Base-by-base conservation (phyloP, 2,888 invertebrate genomes). In the Cryptosula pallasiana region DNA sequence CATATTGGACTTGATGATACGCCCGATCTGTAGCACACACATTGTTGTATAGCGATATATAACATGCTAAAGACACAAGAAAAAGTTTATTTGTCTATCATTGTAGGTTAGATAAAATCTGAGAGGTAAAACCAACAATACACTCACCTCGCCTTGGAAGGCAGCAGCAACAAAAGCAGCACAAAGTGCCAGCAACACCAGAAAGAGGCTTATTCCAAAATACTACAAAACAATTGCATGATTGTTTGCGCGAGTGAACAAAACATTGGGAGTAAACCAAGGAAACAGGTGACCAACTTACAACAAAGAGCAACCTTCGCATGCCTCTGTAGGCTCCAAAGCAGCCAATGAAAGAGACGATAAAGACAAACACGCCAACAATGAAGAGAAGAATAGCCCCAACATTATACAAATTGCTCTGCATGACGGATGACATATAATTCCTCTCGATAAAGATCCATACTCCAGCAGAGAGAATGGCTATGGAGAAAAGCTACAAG, bases 281-380 rank as follows among this genome's bases (percentile, higher is more conserved):
- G 5, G 5, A 45, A 5, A 45, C 20, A 45, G 9, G 20, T 5
- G 9, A 45, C 20, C 45, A 45, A 45, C 70, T 70, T 70, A 70
- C 70, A 9, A 29, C 16, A 3, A 70, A 25, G 5, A 70, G 32
- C 70, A 70, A 35, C 45, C 25, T 9, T 35, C 70, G n/a, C 1
- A 54, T 70, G n/a, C 55, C 70, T 70, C 70, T 70, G 32, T 70
- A 70, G 16, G 70, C 70, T 5, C 70, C 70, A 70, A 70, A 70
- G 45, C 70, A 70, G n/a, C 70, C 70, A 36, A 70, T 29, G 27
- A 70, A 70, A 29, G 45, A 36, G n/a, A 70, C 45, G 45, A 70
- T 36, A 29, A 70, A 70, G 2, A 70, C 45, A 27, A 70, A 23
- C 35, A 16, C 20, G 13, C 70, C 70, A 32, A 23, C n/a, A n/a